phyloP scores from a whole-genome alignment of 2,113 vertebrate species.

The Myanophis thanlyinensis region DNA sequence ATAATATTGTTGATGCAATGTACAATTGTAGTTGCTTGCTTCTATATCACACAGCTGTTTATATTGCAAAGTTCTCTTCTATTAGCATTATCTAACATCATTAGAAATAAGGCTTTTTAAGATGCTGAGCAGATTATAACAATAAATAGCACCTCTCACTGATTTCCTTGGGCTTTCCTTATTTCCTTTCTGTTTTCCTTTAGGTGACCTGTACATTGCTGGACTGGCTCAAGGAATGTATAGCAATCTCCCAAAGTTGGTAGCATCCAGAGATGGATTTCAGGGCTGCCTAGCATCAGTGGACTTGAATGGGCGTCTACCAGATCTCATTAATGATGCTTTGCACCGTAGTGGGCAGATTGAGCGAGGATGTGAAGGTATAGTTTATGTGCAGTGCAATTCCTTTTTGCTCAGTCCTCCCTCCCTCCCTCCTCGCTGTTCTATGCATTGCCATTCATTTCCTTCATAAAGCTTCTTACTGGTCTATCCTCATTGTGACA shows the following conservation, averaged over 20 bases:
- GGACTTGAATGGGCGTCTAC: constrained; percentile 94
- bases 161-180: background rate
- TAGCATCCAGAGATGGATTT: constrained; percentile 96
- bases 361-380: constrained; percentile 99
- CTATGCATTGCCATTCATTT: constrained; percentile 32
- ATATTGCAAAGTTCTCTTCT: background rate
- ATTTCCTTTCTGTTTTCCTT: background rate
- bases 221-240: constrained; percentile 95
- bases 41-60: background rate
- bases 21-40: background rate
- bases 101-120: background rate
- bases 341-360: constrained; percentile 97
- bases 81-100: background rate
- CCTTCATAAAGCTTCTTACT: constrained; percentile 28
- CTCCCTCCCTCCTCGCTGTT: constrained; percentile 38
- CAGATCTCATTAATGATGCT: constrained; percentile 92
- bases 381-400: constrained; percentile 58
- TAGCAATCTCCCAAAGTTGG: constrained; percentile 90
- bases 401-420: constrained; percentile 60
- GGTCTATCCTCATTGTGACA: constrained; percentile 57
- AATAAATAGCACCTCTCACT: background rate
- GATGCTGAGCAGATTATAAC: background rate
- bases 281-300: constrained; percentile 96
- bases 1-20: background rate
- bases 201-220: constrained; percentile 96